Percentiles rank a stretch among this genome's conserved stretches.
These are phyloP conservation scores for Stictocephala bisonia DNA, from an alignment of 2,888 invertebrate species.

Conservation along the genomic window DNA sequence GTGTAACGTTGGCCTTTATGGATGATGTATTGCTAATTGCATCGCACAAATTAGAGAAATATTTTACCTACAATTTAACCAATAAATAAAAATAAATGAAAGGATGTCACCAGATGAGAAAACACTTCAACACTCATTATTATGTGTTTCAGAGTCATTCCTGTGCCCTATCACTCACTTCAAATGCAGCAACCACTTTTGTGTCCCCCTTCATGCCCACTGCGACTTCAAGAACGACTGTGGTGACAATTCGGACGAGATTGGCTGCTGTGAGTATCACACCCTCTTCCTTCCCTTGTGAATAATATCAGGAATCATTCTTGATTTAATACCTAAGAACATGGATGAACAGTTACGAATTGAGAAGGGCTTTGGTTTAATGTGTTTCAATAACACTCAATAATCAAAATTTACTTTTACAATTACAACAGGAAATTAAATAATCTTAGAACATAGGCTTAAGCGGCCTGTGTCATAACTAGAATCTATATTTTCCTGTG, in stretches of 20 bases:
- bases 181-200: constrained; percentile 67
- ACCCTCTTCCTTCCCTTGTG: no score
- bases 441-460: no score
- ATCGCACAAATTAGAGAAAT: background rate
- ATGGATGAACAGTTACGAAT: no score
- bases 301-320: no score
- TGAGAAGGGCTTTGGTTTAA: no score
- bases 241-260: constrained; percentile 60
- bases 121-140: background rate
- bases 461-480: no score
- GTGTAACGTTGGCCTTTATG: no score
- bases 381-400: no score
- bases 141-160: constrained; percentile 63
- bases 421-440: no score
- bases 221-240: constrained; percentile 60
- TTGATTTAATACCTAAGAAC: no score
- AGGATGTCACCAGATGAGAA: background rate
- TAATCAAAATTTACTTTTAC: no score
- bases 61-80: background rate
- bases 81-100: background rate
- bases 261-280: constrained; percentile 58
- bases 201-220: constrained; percentile 60
- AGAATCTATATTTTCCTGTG: no score
- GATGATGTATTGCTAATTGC: background rate
- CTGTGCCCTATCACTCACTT: constrained; percentile 65